Evolutionary conservation across 2,113 vertebrate species (phyloP).

Genomic region (Capreolus pygargus): DNA sequence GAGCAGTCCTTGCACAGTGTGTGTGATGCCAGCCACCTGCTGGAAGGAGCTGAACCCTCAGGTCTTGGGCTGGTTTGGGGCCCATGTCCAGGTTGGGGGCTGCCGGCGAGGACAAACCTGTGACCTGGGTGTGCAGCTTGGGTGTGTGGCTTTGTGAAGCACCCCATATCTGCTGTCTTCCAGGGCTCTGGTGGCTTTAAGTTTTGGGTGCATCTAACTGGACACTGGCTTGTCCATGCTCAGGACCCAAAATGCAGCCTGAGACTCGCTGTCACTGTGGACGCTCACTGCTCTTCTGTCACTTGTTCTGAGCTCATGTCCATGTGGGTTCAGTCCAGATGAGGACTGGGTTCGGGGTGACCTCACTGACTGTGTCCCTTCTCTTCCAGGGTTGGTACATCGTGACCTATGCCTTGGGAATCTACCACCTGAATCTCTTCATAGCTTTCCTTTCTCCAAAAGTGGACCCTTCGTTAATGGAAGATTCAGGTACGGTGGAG

Average conservation of each 20-base stretch:
- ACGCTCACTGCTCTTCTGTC: fast-evolving
- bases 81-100: fast-evolving
- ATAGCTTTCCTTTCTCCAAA: conserved; percentile 90
- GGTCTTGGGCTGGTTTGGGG: fast-evolving
- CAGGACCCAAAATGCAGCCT: fast-evolving
- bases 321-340: background rate
- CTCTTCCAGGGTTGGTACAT: conserved; percentile 87
- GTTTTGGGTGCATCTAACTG: fast-evolving
- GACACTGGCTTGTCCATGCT: background rate
- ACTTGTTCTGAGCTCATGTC: background rate
- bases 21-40: background rate
- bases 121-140: background rate
- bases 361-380: background rate
- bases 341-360: fast-evolving
- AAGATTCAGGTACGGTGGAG: conserved; percentile 85
- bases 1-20: fast-evolving
- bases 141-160: background rate
- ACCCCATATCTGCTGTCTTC: background rate
- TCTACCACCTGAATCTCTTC: conserved; percentile 90
- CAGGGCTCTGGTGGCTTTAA: background rate
- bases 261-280: background rate
- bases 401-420: conserved; percentile 89
- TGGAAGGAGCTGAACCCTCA: background rate
- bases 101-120: background rate
- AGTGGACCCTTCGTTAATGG: conserved; percentile 88